Percentiles rank a stretch among this genome's conserved stretches.
Evolutionary conservation across 2,797 vertebrate species (phyloP).

Genomic region (Coracias cyanogaster): DNA sequence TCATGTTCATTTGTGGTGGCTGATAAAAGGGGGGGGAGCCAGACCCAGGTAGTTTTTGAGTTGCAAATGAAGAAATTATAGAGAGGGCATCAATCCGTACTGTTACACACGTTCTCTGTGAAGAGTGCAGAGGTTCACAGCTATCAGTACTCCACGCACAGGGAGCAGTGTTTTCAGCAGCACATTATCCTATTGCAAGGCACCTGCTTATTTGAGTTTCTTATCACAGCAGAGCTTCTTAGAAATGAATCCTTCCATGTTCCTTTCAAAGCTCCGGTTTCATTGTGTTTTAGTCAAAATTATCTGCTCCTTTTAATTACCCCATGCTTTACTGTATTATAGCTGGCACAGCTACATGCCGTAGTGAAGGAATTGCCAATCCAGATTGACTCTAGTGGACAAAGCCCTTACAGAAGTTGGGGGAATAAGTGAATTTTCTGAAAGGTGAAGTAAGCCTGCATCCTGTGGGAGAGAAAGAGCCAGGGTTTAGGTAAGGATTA

Average conservation of each 20-base stretch:
- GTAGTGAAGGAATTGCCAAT: neutral
- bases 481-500: neutral
- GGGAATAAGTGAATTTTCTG: neutral
- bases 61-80: neutral
- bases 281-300: neutral
- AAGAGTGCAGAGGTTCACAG: neutral
- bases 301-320: neutral
- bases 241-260: neutral
- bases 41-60: neutral
- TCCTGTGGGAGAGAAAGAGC: neutral
- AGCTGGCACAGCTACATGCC: neutral
- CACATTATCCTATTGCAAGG: neutral
- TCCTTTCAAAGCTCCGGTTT: neutral
- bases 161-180: neutral
- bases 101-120: rapidly evolving
- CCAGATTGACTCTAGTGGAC: neutral
- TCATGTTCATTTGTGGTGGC: neutral
- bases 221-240: neutral
- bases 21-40: neutral
- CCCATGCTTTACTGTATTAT: neutral
- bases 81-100: neutral
- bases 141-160: rapidly evolving
- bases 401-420: neutral
- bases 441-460: neutral
- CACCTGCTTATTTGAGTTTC: neutral